phyloP scores from a whole-genome alignment of 2,797 vertebrate genomes.

The Lateolabrax maculatus region DNA sequence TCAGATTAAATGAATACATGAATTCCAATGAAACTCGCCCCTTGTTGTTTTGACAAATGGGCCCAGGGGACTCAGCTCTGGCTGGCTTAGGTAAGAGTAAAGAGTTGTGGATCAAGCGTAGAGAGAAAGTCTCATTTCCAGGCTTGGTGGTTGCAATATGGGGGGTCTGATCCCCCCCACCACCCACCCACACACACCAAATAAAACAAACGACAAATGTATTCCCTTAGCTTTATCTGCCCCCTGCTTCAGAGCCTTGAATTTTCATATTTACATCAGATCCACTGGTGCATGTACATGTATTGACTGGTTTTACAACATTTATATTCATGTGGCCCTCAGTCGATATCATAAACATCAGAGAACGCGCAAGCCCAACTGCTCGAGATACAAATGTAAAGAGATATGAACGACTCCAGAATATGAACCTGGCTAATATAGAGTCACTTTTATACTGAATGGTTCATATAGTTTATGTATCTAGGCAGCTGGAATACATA shows the following conservation, averaged over 20 bases:
- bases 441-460: constrained; percentile 11
- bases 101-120: constrained; percentile 4
- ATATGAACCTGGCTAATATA: background rate
- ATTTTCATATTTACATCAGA: constrained; percentile 21
- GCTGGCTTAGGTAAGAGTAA: constrained; percentile 40
- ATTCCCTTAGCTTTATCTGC: background rate
- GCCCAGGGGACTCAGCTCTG: constrained; percentile 27
- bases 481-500: no score
- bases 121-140: background rate
- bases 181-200: no score
- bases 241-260: background rate
- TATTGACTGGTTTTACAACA: constrained; percentile 40
- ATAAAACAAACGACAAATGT: background rate
- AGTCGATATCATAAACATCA: constrained; percentile 22
- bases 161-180: background rate
- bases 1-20: constrained; percentile 87
- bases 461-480: no score
- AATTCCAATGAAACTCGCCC: constrained; percentile 76
- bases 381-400: constrained; percentile 17
- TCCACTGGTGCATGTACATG: constrained; percentile 19
- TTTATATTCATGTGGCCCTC: constrained; percentile 51
- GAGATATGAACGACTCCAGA: background rate
- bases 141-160: background rate
- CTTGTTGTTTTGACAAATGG: constrained; percentile 66
- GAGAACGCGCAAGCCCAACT: background rate